Evolutionary conservation across 30 jellyfish, hydroid and myxozoan genomes (phyloP).

Genomic region (Sanderia malayensis): DNA sequence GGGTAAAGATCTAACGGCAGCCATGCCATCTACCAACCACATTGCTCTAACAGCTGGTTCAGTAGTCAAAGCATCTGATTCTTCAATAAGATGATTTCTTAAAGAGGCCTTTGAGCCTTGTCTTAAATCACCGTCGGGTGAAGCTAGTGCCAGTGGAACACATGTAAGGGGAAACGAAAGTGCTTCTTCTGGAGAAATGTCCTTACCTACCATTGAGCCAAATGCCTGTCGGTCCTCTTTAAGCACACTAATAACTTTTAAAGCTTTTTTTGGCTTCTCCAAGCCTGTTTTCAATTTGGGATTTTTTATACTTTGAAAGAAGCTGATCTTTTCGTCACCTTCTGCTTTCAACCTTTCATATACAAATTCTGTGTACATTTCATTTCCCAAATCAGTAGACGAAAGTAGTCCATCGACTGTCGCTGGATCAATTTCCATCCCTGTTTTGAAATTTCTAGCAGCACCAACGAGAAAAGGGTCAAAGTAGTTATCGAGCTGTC

Average conservation of each 20-base stretch:
- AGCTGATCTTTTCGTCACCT: conserved; percentile 21
- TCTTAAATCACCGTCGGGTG: conserved; percentile 45
- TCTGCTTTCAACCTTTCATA: conserved; percentile 20
- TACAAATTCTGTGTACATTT: conserved; percentile 20
- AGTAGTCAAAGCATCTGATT: conserved; percentile 27
- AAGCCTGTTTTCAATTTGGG: conserved; percentile 15
- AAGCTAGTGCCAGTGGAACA: conserved; percentile 57
- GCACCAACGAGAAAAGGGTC: conserved; percentile 21
- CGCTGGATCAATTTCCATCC: conserved; percentile 24
- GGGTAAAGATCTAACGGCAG: background rate
- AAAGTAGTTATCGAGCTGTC: conserved; percentile 15
- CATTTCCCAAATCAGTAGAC: conserved; percentile 26
- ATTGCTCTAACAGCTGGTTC: background rate
- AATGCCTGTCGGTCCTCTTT: conserved; percentile 53
- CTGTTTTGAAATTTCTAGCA: conserved; percentile 24
- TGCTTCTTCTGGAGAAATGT: conserved; percentile 33
- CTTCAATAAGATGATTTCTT: conserved; percentile 27
- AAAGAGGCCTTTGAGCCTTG: conserved; percentile 44
- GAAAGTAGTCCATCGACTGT: conserved; percentile 15
- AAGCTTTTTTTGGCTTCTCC: conserved; percentile 7
- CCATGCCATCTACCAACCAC: conserved; percentile 14
- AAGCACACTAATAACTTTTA: conserved; percentile 14
- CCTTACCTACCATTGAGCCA: conserved; percentile 42
- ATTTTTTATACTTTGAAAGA: background rate
- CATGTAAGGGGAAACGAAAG: conserved; percentile 28